A percentile compares a stretch with the other conserved stretches of the same genome.
Conservation (phyloP, 2,113 vertebrate species). For the Pelecanus crispus region DNA sequence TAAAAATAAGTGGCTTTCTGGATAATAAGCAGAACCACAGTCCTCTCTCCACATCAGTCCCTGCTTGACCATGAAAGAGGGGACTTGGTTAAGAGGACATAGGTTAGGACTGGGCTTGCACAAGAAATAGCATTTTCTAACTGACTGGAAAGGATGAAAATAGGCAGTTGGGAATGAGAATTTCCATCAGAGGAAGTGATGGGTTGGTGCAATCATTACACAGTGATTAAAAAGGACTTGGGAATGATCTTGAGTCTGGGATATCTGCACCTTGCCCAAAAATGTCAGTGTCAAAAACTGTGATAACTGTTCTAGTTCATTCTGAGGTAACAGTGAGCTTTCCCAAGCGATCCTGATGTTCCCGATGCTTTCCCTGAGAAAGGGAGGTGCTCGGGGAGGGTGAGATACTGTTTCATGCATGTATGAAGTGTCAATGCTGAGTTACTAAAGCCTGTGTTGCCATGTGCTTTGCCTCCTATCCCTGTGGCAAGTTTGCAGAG, state of each 20-base stretch:
- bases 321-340: fast-evolving
- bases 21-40: not conserved
- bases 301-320: not conserved
- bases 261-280: not conserved
- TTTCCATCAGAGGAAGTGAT: not conserved
- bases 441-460: not conserved
- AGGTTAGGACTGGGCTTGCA: not conserved
- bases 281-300: not conserved
- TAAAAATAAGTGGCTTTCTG: not conserved
- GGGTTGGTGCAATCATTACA: not conserved
- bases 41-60: not conserved
- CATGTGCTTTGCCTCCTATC: not conserved
- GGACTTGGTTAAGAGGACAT: not conserved
- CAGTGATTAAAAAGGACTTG: not conserved
- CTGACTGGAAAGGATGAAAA: not conserved
- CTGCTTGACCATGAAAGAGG: not conserved
- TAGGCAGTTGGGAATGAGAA: not conserved
- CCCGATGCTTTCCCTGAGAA: fast-evolving
- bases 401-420: not conserved
- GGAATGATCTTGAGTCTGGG: not conserved
- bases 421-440: fast-evolving
- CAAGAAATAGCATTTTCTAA: not conserved
- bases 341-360: not conserved
- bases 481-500: not conserved
- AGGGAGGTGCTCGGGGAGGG: not conserved